phyloP scores from a whole-genome alignment of 2,113 vertebrate genomes.

The Accipiter cooperii region DNA sequence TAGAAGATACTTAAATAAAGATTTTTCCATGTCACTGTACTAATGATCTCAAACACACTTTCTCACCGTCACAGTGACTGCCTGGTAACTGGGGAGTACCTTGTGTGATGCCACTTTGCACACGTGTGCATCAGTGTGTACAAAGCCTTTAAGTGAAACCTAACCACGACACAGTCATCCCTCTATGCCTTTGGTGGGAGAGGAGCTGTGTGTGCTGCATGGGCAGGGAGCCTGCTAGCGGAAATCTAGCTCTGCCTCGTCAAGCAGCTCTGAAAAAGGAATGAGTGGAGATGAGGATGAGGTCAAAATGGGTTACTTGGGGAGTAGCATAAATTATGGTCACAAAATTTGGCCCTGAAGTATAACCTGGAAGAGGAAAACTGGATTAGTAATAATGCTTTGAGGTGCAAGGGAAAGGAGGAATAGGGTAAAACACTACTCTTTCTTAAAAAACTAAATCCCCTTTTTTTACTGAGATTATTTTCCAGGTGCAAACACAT shows the following conservation, averaged over 20 bases:
- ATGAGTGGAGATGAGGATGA: neutral
- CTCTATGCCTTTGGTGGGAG: neutral
- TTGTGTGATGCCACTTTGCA: neutral
- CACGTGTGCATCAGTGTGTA: rapidly evolving
- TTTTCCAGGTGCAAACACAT: neutral
- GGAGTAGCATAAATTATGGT: rapidly evolving
- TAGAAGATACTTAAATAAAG: neutral
- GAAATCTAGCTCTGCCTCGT: neutral
- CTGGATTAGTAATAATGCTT: neutral
- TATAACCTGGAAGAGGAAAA: neutral
- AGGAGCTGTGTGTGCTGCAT: neutral
- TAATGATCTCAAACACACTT: neutral
- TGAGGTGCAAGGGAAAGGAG: neutral
- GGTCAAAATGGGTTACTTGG: neutral
- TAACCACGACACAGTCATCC: neutral
- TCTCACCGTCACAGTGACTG: neutral
- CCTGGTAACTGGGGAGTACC: neutral
- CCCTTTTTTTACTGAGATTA: neutral
- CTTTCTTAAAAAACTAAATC: neutral
- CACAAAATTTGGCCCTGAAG: neutral
- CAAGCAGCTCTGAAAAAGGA: neutral
- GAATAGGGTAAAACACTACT: neutral
- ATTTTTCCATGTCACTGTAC: neutral
- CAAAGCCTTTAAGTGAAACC: neutral
- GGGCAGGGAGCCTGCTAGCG: neutral